Conservation (phyloP, 1,140 invertebrate genomes). For the Charaxes varanes region DNA sequence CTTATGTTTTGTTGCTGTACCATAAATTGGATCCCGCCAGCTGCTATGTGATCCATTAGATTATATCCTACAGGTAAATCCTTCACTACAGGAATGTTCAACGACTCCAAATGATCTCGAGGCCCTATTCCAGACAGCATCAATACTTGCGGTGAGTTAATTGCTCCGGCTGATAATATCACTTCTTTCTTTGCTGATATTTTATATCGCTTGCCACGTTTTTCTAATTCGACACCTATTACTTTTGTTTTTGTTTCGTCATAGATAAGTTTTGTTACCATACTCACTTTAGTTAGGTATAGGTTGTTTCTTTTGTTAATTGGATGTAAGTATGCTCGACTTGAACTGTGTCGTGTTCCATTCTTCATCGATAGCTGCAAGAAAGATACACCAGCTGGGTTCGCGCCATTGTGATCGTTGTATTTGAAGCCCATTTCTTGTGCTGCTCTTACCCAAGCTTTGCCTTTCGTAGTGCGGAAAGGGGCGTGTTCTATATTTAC, state of each 20-base stretch:
- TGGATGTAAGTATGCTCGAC: conserved; percentile 83
- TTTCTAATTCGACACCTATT: conserved; percentile 78
- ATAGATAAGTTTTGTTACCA: conserved; percentile 85
- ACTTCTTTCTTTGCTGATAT: conserved; percentile 82
- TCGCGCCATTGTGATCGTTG: conserved; percentile 83
- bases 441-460: conserved; percentile 81
- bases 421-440: conserved; percentile 79
- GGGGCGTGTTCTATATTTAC: conserved; percentile 76
- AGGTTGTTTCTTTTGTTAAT: conserved; percentile 78
- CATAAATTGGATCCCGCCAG: conserved; percentile 80
- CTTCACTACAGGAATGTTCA: conserved; percentile 78
- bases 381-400: conserved; percentile 78
- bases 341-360: conserved; percentile 83
- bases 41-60: conserved; percentile 85
- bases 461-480: conserved; percentile 76
- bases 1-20: conserved; percentile 70
- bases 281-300: conserved; percentile 77
- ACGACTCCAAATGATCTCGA: conserved; percentile 76
- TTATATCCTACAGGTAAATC: conserved; percentile 87
- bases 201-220: conserved; percentile 69
- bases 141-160: conserved; percentile 84
- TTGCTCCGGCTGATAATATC: conserved; percentile 83
- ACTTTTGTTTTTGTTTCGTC: conserved; percentile 77
- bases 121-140: conserved; percentile 90
- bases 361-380: conserved; percentile 81